Percentiles rank a stretch among this genome's conserved stretches.
Evolutionary conservation across 2,797 vertebrate genomes (phyloP).

Genomic region (Calcarius lapponicus): DNA sequence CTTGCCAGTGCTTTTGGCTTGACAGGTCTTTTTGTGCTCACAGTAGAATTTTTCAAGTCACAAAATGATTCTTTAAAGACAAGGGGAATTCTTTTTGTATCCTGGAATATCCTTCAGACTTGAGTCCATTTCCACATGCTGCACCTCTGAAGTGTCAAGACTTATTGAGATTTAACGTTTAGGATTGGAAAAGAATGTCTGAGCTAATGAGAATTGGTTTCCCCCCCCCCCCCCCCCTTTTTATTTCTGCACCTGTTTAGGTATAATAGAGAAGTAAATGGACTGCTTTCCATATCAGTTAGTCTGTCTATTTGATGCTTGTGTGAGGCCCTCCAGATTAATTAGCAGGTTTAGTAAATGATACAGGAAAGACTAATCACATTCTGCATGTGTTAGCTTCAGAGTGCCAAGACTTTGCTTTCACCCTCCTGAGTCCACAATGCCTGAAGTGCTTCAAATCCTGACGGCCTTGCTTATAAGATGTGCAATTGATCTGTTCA

Average conservation of each 20-base stretch:
- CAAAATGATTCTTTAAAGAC: accelerated
- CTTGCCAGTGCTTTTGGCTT: not conserved
- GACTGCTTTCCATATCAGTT: conserved; percentile 19
- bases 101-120: not conserved
- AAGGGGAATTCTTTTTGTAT: not conserved
- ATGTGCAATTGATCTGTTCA: not conserved
- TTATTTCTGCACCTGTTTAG: conserved; percentile 18
- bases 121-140: not conserved
- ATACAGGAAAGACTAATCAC: not conserved
- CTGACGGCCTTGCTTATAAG: not conserved
- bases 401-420: conserved; percentile 2
- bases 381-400: not conserved
- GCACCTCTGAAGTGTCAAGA: not conserved
- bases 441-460: not conserved
- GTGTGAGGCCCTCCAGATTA: conserved; percentile 11
- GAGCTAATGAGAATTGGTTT: not conserved
- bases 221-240: too few relatives aligned
- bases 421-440: not conserved
- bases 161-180: not conserved
- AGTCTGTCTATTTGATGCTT: not conserved
- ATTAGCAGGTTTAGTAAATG: conserved; percentile 14
- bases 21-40: not conserved
- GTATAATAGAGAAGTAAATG: not conserved
- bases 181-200: not conserved
- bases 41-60: not conserved